Percentiles rank a stretch among this genome's conserved stretches.
phyloP scores from a whole-genome alignment of 2,888 invertebrate genomes.

The Rotaria sp. region DNA sequence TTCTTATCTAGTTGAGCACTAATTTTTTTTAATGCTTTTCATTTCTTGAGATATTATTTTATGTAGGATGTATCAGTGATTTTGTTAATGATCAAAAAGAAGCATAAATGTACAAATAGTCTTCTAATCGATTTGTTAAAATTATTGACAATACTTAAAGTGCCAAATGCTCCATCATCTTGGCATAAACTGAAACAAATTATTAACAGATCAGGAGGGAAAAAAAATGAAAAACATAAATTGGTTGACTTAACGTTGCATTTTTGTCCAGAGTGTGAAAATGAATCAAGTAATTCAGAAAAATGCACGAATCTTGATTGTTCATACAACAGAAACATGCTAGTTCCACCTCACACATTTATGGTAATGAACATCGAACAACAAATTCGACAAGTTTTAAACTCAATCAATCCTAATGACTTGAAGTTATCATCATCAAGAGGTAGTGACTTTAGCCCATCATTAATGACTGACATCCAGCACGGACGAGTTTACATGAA shows the following conservation, averaged over 20 bases:
- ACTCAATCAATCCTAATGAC: not conserved
- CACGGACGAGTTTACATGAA: not conserved
- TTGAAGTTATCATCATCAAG: not conserved
- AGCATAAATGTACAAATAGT: not conserved
- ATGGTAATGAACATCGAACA: not conserved
- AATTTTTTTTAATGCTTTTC: no score
- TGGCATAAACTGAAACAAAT: not conserved
- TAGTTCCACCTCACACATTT: not conserved
- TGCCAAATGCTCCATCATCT: not conserved
- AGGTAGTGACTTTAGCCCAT: not conserved
- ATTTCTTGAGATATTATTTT: not conserved
- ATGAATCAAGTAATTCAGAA: not conserved
- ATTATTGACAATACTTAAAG: not conserved
- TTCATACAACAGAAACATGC: not conserved
- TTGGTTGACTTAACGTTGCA: not conserved
- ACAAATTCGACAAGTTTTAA: not conserved
- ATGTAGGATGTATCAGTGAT: not conserved
- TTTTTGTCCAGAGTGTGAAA: not conserved
- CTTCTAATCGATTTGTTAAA: not conserved
- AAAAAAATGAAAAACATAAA: not conserved
- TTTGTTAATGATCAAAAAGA: not conserved
- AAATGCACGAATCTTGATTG: not conserved
- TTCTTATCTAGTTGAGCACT: no score
- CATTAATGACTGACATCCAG: not conserved
- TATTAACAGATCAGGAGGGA: not conserved